phyloP scores from a whole-genome alignment of 2,888 invertebrate species.

The Hylaea fasciaria region DNA sequence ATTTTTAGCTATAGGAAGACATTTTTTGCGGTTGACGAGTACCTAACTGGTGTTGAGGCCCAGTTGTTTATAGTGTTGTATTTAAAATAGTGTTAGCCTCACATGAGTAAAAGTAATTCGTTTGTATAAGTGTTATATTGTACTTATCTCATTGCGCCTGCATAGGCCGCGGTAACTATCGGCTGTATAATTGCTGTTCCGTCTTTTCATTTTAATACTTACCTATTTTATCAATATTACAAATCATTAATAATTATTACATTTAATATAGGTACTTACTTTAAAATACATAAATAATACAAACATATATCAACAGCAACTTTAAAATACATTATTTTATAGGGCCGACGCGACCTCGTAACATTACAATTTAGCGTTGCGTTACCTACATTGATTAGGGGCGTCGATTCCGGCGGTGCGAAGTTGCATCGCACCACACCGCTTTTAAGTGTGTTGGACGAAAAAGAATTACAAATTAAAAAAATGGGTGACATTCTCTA shows the following conservation, averaged over 20 bases:
- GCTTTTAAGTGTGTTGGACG: background rate
- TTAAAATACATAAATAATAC: slow-evolving; percentile 70
- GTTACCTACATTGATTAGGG: too few relatives aligned
- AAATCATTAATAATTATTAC: slow-evolving; percentile 54
- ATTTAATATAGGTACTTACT: slow-evolving; percentile 64
- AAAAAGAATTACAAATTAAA: slow-evolving; percentile 12
- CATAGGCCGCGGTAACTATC: slow-evolving; percentile 48
- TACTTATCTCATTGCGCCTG: slow-evolving; percentile 49
- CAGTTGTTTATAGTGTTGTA: slow-evolving; percentile 37
- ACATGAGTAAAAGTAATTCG: slow-evolving; percentile 37
- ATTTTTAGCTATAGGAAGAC: too few relatives aligned
- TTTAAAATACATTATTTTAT: slow-evolving; percentile 46
- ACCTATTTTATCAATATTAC: slow-evolving; percentile 54
- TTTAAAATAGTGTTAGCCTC: slow-evolving; percentile 13
- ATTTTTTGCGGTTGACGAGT: background rate
- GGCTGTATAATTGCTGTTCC: slow-evolving; percentile 59
- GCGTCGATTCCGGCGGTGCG: too few relatives aligned
- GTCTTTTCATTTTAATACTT: slow-evolving; percentile 53
- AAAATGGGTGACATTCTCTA: slow-evolving; percentile 12
- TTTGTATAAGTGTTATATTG: slow-evolving; percentile 45
- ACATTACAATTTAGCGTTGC: too few relatives aligned
- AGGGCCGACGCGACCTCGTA: too few relatives aligned
- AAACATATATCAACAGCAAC: slow-evolving; percentile 56
- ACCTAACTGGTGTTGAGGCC: background rate
- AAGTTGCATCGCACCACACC: too few relatives aligned